Evolutionary conservation across 2,797 vertebrate species (phyloP), one percentile per base, ranked within the genome.

Genomic region (Betta splendens): DNA sequence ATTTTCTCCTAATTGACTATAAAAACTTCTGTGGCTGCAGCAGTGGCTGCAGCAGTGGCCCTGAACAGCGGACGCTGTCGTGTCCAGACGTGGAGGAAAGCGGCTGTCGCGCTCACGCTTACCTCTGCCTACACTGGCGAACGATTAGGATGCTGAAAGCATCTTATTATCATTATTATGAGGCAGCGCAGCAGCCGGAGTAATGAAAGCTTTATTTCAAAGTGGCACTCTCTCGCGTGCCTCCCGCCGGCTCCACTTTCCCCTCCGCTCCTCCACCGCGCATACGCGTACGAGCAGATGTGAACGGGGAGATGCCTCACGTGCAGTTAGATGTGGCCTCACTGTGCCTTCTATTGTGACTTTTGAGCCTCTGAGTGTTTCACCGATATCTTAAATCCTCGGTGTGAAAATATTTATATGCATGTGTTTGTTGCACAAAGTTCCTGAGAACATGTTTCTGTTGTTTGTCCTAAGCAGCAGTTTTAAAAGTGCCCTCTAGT

Each of bases 121-220:
- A 76, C 79, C 64, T 71, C 61, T 77, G 83, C 69, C 81, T 82
- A 79, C 83, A 86, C 40, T 79, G 75, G 75, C 71, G 90, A 90
- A 91, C 89, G 73, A 93, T 92, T 85, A 88, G 83, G 71, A 84
- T 83, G 81, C 85, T 89, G 87, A 89, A 91, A 92, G 86, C 82
- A 77, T 89, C 86, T 91, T 80, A 91, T 91, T 91, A 90, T 85
- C 79, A 89, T 82, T 88, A 90, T 91, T 92, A 92, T 91, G 88
- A 89, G 85, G 80, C 86, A 87, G 86, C 77, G 76, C 68, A 76
- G 68, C 71, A 87, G 83, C 79, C 79, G 67, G 67, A 73, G 81
- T 90, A 92, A 92, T 91, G 86, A 91, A 85, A 91, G 89, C 84
- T 87, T 86, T 84, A 79, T 78, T 87, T 83, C 59, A 82, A 85